phyloP scores from a whole-genome alignment of 2,113 vertebrate species.

The Eonycteris spelaea region DNA sequence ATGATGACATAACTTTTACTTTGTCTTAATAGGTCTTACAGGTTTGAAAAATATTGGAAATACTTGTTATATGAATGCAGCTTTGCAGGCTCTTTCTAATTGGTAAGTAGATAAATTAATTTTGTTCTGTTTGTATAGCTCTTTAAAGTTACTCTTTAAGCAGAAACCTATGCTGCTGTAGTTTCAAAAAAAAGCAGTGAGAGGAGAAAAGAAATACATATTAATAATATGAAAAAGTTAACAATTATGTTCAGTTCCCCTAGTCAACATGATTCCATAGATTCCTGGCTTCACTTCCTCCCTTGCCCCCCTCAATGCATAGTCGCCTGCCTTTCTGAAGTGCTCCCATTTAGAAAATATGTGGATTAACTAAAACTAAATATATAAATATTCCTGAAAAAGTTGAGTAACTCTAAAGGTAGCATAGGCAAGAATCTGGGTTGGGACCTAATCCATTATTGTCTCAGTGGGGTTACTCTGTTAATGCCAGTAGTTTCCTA shows the following conservation, averaged over 20 bases:
- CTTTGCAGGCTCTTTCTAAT: conserved; percentile 97
- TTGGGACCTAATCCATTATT: background rate
- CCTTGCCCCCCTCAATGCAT: background rate
- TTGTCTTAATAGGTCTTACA: conserved; percentile 89
- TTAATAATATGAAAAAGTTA: background rate
- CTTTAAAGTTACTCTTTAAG: background rate
- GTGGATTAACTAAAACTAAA: background rate
- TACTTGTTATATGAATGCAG: conserved; percentile 99
- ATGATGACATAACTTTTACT: conserved; percentile 37
- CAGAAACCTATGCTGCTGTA: background rate
- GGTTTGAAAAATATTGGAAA: conserved; percentile 99
- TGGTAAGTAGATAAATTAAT: conserved; percentile 86
- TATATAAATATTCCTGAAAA: background rate
- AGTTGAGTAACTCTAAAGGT: background rate
- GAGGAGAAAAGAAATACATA: background rate
- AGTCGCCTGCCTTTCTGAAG: background rate
- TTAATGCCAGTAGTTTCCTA: background rate
- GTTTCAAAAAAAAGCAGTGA: background rate
- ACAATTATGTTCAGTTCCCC: background rate
- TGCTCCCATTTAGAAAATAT: background rate
- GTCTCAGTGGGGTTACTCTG: background rate
- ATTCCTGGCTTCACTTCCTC: background rate
- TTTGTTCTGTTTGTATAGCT: background rate
- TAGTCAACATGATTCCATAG: background rate
- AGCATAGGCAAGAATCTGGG: background rate